phyloP scores from a whole-genome alignment of 2,797 vertebrate genomes.

The Remorina albescens region DNA sequence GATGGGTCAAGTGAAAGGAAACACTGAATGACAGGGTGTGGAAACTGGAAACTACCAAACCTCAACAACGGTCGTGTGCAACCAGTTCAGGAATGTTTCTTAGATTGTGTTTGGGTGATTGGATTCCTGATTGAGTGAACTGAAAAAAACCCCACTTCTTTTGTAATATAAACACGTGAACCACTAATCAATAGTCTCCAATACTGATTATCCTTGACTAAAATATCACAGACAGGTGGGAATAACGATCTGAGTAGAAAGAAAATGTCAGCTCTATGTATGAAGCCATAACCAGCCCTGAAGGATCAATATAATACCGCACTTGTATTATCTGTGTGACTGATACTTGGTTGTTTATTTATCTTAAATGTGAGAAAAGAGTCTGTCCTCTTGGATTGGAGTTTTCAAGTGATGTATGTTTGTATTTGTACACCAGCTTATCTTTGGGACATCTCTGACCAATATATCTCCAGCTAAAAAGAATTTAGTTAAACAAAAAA shows the following conservation, averaged over 20 bases:
- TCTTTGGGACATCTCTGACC: neutral
- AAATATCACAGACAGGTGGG: neutral
- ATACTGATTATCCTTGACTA: neutral
- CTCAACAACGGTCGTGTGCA: neutral
- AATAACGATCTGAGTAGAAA: conserved; percentile 29
- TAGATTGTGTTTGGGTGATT: neutral
- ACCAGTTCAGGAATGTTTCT: neutral
- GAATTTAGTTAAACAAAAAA: no score
- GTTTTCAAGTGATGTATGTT: neutral
- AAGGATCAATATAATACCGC: conserved; percentile 1
- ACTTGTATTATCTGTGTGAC: neutral
- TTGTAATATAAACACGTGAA: neutral
- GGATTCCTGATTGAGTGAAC: neutral
- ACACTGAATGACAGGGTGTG: neutral
- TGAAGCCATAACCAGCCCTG: neutral
- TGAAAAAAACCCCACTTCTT: neutral
- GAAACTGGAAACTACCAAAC: neutral
- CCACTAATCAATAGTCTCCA: neutral
- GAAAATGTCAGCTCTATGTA: conserved; percentile 29
- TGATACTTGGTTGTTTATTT: neutral
- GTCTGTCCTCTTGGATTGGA: neutral
- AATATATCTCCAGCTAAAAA: neutral
- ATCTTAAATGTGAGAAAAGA: neutral
- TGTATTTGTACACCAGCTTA: neutral
- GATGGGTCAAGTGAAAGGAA: neutral